These are phyloP conservation scores for Hermodice carunculata DNA, from an alignment of 2,888 invertebrate genomes.

Conservation along the genomic window DNA sequence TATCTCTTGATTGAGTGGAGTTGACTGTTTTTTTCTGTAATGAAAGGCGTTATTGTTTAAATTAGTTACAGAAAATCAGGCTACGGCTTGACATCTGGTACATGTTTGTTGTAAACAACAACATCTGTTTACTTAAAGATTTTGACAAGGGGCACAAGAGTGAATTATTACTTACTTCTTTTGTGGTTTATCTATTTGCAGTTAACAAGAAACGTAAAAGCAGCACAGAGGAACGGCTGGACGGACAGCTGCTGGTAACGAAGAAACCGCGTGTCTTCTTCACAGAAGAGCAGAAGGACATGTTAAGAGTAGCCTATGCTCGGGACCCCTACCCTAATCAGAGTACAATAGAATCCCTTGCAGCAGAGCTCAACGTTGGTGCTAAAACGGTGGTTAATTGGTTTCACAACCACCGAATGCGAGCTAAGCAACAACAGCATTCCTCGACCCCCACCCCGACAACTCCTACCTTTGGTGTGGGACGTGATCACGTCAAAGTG, in stretches of 20 bases:
- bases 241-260: conserved; percentile 41
- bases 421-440: conserved; percentile 78
- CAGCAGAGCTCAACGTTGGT: conserved; percentile 89
- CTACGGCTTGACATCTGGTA: too few relatives aligned
- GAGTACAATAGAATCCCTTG: conserved; percentile 94
- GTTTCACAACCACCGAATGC: conserved; percentile 99
- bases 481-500: neutral
- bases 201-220: conserved; percentile 36
- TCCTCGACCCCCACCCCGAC: conserved; percentile 36
- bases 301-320: conserved; percentile 91
- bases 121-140: too few relatives aligned
- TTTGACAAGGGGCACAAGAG: too few relatives aligned
- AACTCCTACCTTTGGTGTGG: neutral
- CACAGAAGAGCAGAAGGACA: conserved; percentile 98
- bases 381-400: conserved; percentile 98
- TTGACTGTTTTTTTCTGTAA: too few relatives aligned
- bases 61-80: too few relatives aligned
- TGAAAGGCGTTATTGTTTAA: too few relatives aligned
- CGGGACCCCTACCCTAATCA: conserved; percentile 98
- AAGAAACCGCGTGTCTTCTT: conserved; percentile 89
- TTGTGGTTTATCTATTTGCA: too few relatives aligned
- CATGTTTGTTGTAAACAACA: too few relatives aligned
- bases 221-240: conserved; percentile 21
- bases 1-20: too few relatives aligned
- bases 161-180: too few relatives aligned